Evolutionary conservation across 1,140 invertebrate species (phyloP).

Genomic region (Pachyrhynchus sulphureomaculatus): DNA sequence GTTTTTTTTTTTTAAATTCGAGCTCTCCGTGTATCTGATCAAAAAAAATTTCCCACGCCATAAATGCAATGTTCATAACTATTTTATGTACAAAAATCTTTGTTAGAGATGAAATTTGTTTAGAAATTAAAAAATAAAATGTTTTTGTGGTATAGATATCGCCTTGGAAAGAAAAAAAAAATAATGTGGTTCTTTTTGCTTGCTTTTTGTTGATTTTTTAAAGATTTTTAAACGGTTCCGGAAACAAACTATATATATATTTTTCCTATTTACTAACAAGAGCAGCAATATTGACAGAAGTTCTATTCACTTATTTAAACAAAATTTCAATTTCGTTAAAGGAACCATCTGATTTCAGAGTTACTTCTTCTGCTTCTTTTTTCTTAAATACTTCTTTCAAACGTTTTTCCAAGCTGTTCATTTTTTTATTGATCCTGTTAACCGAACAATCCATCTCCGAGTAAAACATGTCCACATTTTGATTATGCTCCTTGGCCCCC

Average conservation of each 20-base stretch:
- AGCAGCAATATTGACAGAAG: not conserved
- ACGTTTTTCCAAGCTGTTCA: slow-evolving; percentile 18
- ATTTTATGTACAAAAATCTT: too few relatives aligned
- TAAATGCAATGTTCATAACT: too few relatives aligned
- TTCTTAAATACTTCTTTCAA: slow-evolving; percentile 15
- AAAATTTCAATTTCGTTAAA: slow-evolving; percentile 6
- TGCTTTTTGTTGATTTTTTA: too few relatives aligned
- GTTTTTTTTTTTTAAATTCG: too few relatives aligned
- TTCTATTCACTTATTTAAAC: slow-evolving; percentile 14
- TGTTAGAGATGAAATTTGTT: too few relatives aligned
- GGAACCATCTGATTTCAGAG: not conserved
- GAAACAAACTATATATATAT: too few relatives aligned
- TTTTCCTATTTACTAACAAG: not conserved
- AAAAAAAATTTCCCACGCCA: too few relatives aligned
- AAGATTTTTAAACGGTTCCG: not conserved
- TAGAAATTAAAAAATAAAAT: too few relatives aligned
- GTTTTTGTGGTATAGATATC: too few relatives aligned
- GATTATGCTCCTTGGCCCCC: slow-evolving; percentile 29
- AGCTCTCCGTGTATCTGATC: too few relatives aligned
- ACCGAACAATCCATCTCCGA: slow-evolving; percentile 26
- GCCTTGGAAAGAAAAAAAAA: too few relatives aligned
- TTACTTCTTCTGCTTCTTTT: slow-evolving; percentile 7
- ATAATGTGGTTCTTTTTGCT: too few relatives aligned
- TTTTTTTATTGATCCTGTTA: slow-evolving; percentile 14
- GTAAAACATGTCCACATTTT: slow-evolving; percentile 28